These are phyloP conservation scores for Brachynemurus nebulosus DNA, from an alignment of 2,888 invertebrate species.

Conservation along the genomic window DNA sequence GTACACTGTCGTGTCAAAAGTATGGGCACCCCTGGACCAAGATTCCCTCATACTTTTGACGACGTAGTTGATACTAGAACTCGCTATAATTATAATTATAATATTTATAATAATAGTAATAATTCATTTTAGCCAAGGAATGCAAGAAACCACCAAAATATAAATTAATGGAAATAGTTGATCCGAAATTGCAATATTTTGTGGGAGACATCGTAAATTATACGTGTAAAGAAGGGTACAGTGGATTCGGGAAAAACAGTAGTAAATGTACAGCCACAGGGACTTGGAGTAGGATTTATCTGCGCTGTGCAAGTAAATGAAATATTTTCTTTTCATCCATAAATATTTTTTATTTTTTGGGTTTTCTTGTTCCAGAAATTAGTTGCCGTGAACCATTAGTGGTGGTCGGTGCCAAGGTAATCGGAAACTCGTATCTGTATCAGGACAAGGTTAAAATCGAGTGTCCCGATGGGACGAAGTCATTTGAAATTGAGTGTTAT, in stretches of 20 bases:
- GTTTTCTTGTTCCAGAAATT: constrained; percentile 30
- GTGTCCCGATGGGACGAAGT: constrained; percentile 24
- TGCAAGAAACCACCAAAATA: constrained; percentile 29
- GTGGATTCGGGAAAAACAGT: constrained; percentile 30
- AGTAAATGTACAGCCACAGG: constrained; percentile 34
- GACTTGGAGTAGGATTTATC: constrained; percentile 36
- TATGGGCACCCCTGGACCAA: too few species aligned
- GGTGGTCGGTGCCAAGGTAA: constrained; percentile 27
- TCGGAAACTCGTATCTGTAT: constrained; percentile 35
- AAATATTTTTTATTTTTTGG: constrained; percentile 8
- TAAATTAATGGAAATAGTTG: constrained; percentile 25
- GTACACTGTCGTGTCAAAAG: too few species aligned
- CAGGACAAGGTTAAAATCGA: constrained; percentile 31
- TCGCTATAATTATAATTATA: too few species aligned
- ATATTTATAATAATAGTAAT: too few species aligned
- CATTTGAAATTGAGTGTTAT: constrained; percentile 3
- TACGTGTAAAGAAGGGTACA: constrained; percentile 34
- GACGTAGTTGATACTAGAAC: too few species aligned
- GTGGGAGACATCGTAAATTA: constrained; percentile 32
- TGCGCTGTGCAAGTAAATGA: constrained; percentile 36
- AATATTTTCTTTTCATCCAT: neutral
- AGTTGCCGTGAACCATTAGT: constrained; percentile 37
- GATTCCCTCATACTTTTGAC: too few species aligned
- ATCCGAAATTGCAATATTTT: constrained; percentile 21
- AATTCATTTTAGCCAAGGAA: constrained; percentile 26